Base-by-base conservation (phyloP, 2,888 invertebrate species). In the Dynastes maya region DNA sequence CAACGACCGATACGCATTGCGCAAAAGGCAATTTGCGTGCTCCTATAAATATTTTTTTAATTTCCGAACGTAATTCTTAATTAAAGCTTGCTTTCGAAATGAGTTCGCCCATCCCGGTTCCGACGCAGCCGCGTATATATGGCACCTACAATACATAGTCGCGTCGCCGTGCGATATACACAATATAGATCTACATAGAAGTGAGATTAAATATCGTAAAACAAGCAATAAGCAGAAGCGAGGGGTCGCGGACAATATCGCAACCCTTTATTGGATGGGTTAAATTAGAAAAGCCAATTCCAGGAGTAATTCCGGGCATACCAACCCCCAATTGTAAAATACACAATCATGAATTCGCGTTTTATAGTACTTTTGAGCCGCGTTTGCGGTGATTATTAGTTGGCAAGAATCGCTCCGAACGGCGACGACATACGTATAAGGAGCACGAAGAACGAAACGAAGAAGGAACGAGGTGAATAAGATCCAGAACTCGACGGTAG, bases 281-380 rank as follows among this genome's bases (percentile, higher is more conserved):
- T 86, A 86, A 87, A 87, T 87, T 87, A 86, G 87, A 87, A 87
- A 86, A 87, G 87, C 87, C 86, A 87, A 87, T 87, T 86, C 85
- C 86, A 84, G 84, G 82, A 84, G 85, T 85, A 86, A 86, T 86
- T 85, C 85, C 85, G 78, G 81, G 83, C 85, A 84, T 86, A 83
- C 85, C 85, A 84, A 83, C 83, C 85, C 86, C 84, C 86, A 86
- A 86, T 86, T 86, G 86, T 86, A 85, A 86, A 86, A 85, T 86
- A 86, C 84, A 86, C 86, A 86, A 85, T 86, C 86, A 86, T 86
- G 86, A 83, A 85, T 85, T 82, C 83, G 82, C 84, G 84, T 85
- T 85, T 85, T 84, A 85, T 86, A 84, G 84, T 82, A 85, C 84
- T 85, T 83, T 85, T 83, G 84, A 80, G 84, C 82, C 83, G 81